Evolutionary conservation across 2,888 invertebrate species (phyloP), one percentile per base, ranked within the genome.

Genomic region (Anticlea derivata): DNA sequence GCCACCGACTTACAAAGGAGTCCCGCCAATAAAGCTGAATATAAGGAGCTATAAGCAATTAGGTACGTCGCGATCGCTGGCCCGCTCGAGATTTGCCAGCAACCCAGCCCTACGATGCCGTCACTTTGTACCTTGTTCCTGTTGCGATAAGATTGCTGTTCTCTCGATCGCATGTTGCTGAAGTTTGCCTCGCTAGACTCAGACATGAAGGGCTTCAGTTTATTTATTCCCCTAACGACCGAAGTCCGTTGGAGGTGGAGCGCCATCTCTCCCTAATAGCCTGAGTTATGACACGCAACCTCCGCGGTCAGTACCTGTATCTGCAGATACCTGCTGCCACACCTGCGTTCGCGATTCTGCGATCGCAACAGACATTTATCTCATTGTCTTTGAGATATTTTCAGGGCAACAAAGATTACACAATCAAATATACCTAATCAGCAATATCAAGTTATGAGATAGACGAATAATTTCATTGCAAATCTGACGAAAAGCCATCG

Each of bases 11-110:
- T 45, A 61, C 60, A 63, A 63, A 61, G 54, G 61, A 26, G 56
- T 60, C 54, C 35, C 39, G 43, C 54, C 51, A 64, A 61, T 62
- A 65, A 63, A 63, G 63, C 59, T 66, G 61, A 65, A 65, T 63
- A 66, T 61, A 66, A 66, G 61, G 61, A 59, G 54, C 63, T 58
- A 61, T 63, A 61, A 70, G 65, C 69, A 70, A 70, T 73, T 69
- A 70, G 64, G 61, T 53, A 70, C 65, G 61, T 53, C 50, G 59
- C 60, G 58, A 68, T 67, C 63, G 66, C 64, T 51, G 47, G 41
- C 52, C 44, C 55, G 39, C 49, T 49, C 39, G 17, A 26, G 8
- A 26, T 26, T 26, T 26, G 8, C 2, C 26, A 8, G 2, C n/a
- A 4, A 26, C 1, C n/a, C 1, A 1, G 1, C 2, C 26, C n/a